These are phyloP conservation scores for Scaeva pyrastri DNA, from an alignment of 2,888 invertebrate species.

Conservation along the genomic window DNA sequence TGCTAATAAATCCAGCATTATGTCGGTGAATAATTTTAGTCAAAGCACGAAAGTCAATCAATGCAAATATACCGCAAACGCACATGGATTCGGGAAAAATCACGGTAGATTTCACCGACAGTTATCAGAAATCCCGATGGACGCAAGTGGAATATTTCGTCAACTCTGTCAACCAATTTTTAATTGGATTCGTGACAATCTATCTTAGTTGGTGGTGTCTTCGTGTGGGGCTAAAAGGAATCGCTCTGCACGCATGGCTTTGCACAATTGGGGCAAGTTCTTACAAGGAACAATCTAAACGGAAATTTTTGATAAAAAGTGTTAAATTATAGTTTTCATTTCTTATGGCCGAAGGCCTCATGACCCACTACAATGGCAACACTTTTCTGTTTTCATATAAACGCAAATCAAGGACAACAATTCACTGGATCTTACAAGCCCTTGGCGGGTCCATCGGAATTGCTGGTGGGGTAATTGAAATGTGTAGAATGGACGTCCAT, in stretches of 20 bases:
- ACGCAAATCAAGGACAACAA: constrained; percentile 81
- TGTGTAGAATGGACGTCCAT: constrained; percentile 79
- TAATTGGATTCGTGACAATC: constrained; percentile 82
- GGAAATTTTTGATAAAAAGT: neutral
- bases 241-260: constrained; percentile 81
- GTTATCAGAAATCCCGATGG: constrained; percentile 23
- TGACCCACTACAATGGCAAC: constrained; percentile 81
- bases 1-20: constrained; percentile 36
- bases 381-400: constrained; percentile 79
- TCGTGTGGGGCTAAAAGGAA: constrained; percentile 77
- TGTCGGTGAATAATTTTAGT: constrained; percentile 27
- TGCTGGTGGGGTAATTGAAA: constrained; percentile 80
- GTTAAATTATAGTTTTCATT: constrained; percentile 79
- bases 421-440: constrained; percentile 81
- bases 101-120: constrained; percentile 2
- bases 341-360: constrained; percentile 82
- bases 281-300: no score
- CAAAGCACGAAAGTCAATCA: neutral
- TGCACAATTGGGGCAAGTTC: constrained; percentile 81
- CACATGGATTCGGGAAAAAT: constrained; percentile 38
- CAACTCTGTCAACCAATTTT: constrained; percentile 81
- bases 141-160: constrained; percentile 74
- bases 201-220: constrained; percentile 81
- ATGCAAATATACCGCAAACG: neutral
- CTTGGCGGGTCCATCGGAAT: constrained; percentile 81